These are phyloP conservation scores for Echeneis naucrates DNA, from an alignment of 2,797 vertebrate species.

Conservation along the genomic window DNA sequence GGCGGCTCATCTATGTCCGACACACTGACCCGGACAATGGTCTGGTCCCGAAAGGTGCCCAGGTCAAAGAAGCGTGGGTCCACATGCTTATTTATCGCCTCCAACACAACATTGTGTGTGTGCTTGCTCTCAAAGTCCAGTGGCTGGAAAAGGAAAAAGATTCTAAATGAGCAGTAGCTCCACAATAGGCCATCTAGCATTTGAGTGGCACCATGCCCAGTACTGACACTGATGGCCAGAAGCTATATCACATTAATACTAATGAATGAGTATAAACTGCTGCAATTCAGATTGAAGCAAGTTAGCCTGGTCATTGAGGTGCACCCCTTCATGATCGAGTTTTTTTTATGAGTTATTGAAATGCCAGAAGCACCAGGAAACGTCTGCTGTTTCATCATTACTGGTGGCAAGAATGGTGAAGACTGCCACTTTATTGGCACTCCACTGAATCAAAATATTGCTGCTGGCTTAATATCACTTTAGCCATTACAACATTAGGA, in stretches of 20 bases:
- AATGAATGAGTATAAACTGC: neutral
- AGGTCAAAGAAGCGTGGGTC: constrained; percentile 93
- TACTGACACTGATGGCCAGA: neutral
- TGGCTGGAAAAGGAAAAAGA: constrained; percentile 74
- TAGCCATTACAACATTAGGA: constrained; percentile 4
- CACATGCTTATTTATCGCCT: constrained; percentile 96
- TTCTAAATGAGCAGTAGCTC: neutral
- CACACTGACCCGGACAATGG: constrained; percentile 93
- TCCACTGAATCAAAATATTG: constrained; percentile 3
- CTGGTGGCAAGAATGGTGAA: neutral
- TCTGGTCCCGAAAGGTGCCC: constrained; percentile 95
- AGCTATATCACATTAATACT: neutral
- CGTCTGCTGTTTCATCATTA: constrained; percentile 4
- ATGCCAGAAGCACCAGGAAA: constrained; percentile 8
- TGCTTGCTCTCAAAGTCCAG: constrained; percentile 94
- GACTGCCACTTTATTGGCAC: neutral
- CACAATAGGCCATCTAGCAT: neutral
- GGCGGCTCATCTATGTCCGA: constrained; percentile 94
- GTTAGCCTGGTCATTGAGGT: neutral
- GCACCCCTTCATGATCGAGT: neutral
- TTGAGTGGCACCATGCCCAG: neutral
- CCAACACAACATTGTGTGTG: constrained; percentile 94
- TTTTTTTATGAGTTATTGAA: neutral
- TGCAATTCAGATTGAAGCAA: neutral
- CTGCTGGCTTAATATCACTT: constrained; percentile 8